Percentiles rank a stretch among this genome's conserved stretches.
Conservation (phyloP, 2,888 invertebrate species). For the Calameuta filiformis region DNA sequence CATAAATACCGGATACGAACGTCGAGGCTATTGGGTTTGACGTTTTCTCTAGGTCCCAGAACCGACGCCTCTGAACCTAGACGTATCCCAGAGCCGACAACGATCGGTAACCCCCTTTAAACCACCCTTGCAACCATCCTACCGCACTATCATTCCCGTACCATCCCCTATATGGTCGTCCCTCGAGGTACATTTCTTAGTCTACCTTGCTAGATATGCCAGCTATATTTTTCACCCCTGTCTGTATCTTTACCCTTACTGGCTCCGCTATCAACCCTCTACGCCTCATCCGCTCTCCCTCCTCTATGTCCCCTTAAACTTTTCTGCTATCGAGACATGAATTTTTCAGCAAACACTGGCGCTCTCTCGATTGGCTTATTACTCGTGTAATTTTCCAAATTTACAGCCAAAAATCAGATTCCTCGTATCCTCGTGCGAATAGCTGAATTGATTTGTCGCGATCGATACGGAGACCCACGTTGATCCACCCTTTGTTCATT, state of each 20-base stretch:
- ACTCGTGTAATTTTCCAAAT: not conserved
- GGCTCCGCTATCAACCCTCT: not conserved
- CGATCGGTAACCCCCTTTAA: not conserved
- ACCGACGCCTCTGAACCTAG: not conserved
- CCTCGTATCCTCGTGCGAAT: not conserved
- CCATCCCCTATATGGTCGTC: not conserved
- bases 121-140: not conserved
- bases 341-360: not conserved
- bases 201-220: not conserved
- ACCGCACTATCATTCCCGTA: not conserved
- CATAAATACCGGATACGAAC: not conserved
- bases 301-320: not conserved
- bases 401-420: not conserved
- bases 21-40: not conserved
- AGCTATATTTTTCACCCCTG: not conserved
- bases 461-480: not conserved
- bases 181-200: not conserved
- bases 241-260: not conserved
- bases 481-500: not conserved
- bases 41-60: not conserved
- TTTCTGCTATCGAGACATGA: not conserved
- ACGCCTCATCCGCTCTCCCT: not conserved
- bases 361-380: not conserved
- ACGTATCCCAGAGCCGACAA: not conserved
- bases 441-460: not conserved